Conservation (phyloP, 2,113 vertebrate genomes). For the Falco punctatus region DNA sequence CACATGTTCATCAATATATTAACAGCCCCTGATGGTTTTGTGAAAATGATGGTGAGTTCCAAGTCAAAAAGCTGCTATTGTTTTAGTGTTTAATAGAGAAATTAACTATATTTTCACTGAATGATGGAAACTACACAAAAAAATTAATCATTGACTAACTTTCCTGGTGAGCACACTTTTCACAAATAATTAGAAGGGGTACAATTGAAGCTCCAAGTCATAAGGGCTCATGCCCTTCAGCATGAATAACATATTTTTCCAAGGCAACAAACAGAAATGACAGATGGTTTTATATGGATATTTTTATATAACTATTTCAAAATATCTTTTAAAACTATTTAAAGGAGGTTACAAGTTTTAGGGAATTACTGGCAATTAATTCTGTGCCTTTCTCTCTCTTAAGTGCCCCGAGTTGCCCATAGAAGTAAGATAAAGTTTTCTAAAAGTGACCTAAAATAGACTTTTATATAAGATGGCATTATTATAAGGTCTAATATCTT, state of each 20-base stretch:
- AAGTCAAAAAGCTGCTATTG: neutral
- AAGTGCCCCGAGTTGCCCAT: neutral
- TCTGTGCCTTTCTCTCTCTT: neutral
- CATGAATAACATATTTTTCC: neutral
- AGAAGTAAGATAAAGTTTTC: neutral
- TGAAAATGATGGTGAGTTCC: neutral
- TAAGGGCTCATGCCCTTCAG: neutral
- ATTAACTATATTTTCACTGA: neutral
- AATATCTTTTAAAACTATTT: neutral
- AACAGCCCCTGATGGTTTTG: neutral
- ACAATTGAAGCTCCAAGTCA: neutral
- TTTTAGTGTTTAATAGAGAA: neutral
- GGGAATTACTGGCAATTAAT: neutral
- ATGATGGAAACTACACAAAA: neutral
- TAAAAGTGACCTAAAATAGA: neutral
- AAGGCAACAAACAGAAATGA: neutral
- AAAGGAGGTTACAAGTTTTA: neutral
- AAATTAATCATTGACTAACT: neutral
- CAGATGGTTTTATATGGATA: neutral
- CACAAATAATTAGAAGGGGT: neutral
- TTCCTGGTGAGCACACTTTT: neutral
- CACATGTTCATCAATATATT: constrained; percentile 25
- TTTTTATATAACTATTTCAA: neutral
- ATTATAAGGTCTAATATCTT: neutral
- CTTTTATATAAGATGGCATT: neutral